These are phyloP conservation scores for Tupiocoris notatus DNA, from an alignment of 2,888 invertebrate genomes.

Conservation along the genomic window DNA sequence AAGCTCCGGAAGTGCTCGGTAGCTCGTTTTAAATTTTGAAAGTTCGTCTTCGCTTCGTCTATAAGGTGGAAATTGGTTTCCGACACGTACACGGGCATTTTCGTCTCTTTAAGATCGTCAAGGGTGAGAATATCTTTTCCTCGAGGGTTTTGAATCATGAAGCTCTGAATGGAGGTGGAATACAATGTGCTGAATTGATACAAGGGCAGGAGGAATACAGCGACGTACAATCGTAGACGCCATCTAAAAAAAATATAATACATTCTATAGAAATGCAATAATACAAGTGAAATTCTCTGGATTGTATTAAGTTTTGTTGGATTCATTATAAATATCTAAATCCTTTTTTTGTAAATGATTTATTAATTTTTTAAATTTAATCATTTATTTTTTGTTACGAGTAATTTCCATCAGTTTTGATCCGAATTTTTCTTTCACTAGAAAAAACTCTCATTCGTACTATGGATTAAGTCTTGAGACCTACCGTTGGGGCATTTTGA, in stretches of 20 bases:
- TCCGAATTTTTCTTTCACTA: no score
- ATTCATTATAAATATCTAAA: no score
- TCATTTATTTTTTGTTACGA: no score
- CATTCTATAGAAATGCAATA: no score
- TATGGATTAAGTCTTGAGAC: no score
- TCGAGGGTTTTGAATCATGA: conserved; percentile 1
- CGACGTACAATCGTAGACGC: not conserved
- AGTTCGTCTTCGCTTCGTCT: not conserved
- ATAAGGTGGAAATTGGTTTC: not conserved
- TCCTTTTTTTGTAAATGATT: no score
- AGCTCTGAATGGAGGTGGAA: conserved; percentile 17
- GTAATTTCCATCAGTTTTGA: no score
- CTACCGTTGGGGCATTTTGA: not conserved
- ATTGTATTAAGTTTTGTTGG: no score
- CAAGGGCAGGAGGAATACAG: not conserved
- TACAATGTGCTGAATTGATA: conserved; percentile 18
- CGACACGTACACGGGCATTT: conserved; percentile 5
- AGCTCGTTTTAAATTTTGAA: not conserved
- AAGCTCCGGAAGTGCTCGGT: not conserved
- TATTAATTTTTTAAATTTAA: no score
- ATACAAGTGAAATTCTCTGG: no score
- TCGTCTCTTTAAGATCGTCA: not conserved
- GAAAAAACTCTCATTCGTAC: no score
- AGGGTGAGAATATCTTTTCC: not conserved
- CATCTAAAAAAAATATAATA: not conserved